Base-by-base conservation (phyloP, 2,888 invertebrate genomes). In the Bedellia somnulentella region DNA sequence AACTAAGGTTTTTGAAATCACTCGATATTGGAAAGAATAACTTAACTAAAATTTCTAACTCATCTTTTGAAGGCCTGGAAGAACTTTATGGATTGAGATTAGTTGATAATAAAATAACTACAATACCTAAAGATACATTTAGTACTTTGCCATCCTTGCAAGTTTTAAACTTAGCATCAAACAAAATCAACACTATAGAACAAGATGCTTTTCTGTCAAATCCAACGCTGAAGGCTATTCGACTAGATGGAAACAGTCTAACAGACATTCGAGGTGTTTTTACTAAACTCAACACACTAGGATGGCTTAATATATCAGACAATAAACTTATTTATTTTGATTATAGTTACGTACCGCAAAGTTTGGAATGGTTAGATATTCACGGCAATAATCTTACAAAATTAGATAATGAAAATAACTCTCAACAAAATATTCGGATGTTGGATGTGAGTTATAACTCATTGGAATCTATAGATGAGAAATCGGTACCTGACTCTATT, bases 1-100 rank as follows among this genome's bases (percentile, higher is more conserved):
- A 81, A 39, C 61, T 90, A 23, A 63, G 80, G 29, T 82, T 83
- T 46, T 62, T 92, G 33, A 86, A 86, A 56, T 85, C 86, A 1
- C 78, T 93, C 30, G 89, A 91, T 57, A 77, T 93, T 37, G 89
- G 88, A 4, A 87, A 89, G 53, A 93, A 93, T 58, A 80, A 80
- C 37, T 85, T 93, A 42, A 79, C 82, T 28, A 73, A 70, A 33
- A 78, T 93, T 36, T 79, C 76, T n/a, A 86, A 86, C 51, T 78
- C 81, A 21, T 86, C 87, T 14, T 88, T 92, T 49, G 80, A 81
- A 43, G 87, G 88, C 0, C 62, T 92, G 38, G 81, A 83, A 49
- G 82, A 86, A 37, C 75, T 93, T 5, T 85, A 85, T 46, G 86
- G 87, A 1, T 63, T 93, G 15, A 79, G 90, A 18, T 63, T 93